A percentile compares a stretch with the other conserved stretches of the same genome.
Conservation (phyloP, 2,113 vertebrate genomes). For the Synodontis membranacea region DNA sequence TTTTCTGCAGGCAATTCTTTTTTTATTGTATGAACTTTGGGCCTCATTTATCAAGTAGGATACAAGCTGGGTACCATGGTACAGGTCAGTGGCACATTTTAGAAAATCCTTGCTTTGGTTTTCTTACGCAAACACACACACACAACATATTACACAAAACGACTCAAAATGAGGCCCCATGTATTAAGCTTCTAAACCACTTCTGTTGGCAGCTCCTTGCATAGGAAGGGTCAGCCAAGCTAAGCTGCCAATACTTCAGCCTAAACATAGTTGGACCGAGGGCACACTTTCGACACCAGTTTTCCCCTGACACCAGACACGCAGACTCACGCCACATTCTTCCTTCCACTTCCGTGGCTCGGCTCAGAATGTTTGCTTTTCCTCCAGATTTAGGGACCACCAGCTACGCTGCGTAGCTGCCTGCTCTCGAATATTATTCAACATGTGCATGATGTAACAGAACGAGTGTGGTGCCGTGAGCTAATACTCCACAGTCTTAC, state of each 20-base stretch:
- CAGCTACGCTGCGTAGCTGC: conserved; percentile 5
- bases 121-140: background rate
- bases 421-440: background rate
- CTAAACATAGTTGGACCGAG: background rate
- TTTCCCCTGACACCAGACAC: conserved; percentile 13
- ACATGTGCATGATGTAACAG: conserved; percentile 16
- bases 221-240: background rate
- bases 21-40: background rate
- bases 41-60: too few relatives aligned
- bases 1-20: background rate
- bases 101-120: background rate
- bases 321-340: conserved; percentile 25
- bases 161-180: background rate
- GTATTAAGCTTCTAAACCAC: background rate
- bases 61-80: background rate
- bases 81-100: background rate
- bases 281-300: background rate
- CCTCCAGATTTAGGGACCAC: conserved; percentile 16
- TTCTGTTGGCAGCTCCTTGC: conserved; percentile 1
- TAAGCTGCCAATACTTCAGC: conserved; percentile 3
- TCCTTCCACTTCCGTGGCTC: conserved; percentile 5
- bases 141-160: background rate
- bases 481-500: conserved; percentile 18
- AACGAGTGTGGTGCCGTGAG: background rate
- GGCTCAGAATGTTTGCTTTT: conserved; percentile 21